phyloP scores from a whole-genome alignment of 2,113 vertebrate species.

The Gallinago media region DNA sequence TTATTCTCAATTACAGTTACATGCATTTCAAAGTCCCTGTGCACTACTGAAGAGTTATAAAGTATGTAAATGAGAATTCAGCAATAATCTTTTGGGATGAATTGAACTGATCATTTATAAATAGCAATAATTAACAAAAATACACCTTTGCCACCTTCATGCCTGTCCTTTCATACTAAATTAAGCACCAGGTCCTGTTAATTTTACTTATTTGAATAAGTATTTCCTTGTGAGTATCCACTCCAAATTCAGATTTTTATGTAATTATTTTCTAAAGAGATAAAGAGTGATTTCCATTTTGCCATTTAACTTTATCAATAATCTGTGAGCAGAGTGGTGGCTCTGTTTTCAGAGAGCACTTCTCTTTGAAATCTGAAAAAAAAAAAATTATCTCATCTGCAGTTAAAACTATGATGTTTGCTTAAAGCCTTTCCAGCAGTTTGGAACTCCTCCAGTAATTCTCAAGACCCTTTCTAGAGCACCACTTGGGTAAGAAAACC shows the following conservation, averaged over 20 bases:
- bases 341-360: background rate
- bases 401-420: background rate
- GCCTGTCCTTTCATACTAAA: background rate
- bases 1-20: background rate
- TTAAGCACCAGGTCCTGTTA: background rate
- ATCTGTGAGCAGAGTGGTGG: background rate
- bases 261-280: background rate
- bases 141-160: background rate
- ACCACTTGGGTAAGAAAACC: background rate
- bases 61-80: background rate
- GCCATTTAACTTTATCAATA: background rate
- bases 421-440: background rate
- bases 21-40: background rate
- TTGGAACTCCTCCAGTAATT: background rate
- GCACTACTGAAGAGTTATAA: background rate
- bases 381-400: background rate
- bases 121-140: background rate
- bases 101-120: conserved; percentile 11
- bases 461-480: background rate
- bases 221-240: background rate
- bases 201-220: background rate
- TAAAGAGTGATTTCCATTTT: background rate
- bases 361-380: background rate
- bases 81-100: background rate
- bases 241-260: background rate